Evolutionary conservation across 2,797 vertebrate species (phyloP).

Genomic region (Amblyraja radiata): DNA sequence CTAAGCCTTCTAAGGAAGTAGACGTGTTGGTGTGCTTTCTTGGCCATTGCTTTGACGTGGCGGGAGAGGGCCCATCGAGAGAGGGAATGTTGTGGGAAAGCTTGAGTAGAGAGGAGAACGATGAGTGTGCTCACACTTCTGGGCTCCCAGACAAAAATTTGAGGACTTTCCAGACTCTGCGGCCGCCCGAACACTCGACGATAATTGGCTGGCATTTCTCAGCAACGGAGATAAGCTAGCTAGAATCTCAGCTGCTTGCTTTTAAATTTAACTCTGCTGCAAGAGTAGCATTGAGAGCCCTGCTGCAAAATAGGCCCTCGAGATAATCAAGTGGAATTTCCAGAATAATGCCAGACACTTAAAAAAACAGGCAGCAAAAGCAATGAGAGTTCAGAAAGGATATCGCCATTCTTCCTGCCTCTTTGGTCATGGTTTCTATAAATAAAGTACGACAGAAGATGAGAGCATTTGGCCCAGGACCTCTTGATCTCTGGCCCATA

Average conservation of each 20-base stretch:
- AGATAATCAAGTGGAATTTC: neutral
- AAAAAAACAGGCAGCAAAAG: neutral
- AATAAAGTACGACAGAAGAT: neutral
- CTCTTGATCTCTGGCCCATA: neutral
- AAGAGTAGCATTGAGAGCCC: neutral
- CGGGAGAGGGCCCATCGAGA: too few relatives aligned
- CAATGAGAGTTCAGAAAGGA: neutral
- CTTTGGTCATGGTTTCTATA: neutral
- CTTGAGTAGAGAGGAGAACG: neutral
- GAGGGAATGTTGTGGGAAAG: neutral
- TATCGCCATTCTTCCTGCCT: neutral
- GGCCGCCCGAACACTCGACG: neutral
- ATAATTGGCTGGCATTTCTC: neutral
- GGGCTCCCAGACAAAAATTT: neutral
- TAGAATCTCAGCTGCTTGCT: neutral
- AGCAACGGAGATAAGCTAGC: neutral
- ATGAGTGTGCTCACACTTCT: neutral
- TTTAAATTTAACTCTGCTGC: neutral
- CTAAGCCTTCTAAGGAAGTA: too few relatives aligned
- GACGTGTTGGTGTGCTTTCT: too few relatives aligned
- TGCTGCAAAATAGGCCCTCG: neutral
- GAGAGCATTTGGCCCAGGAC: neutral
- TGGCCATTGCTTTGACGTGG: too few relatives aligned
- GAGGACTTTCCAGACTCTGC: neutral
- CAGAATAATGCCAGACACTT: neutral